These are phyloP conservation scores for Oscheius sp. DNA, from an alignment of 2,888 invertebrate genomes.

Conservation along the genomic window DNA sequence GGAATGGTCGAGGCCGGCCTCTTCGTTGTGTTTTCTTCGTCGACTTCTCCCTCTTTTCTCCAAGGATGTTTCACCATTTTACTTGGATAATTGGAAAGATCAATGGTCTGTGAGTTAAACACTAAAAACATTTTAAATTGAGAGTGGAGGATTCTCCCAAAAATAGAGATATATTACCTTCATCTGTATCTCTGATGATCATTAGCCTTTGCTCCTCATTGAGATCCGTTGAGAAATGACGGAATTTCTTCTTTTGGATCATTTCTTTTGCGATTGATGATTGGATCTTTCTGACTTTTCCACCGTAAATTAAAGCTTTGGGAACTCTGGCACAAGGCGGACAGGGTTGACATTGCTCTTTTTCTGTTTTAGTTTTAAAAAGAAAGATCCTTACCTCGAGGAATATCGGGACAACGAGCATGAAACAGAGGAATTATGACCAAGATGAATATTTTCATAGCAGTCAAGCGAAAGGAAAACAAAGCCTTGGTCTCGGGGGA, in stretches of 20 bases:
- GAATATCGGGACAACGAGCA: not conserved
- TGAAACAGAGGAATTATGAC: not conserved
- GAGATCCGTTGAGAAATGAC: not conserved
- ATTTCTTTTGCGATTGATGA: not conserved
- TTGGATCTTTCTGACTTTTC: not conserved
- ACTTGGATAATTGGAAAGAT: not conserved
- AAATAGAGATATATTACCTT: not conserved
- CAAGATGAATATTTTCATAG: no score
- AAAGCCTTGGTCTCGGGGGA: not conserved
- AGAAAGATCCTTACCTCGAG: not conserved
- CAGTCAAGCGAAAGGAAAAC: not conserved
- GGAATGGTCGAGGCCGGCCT: not conserved
- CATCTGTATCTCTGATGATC: conserved; percentile 1
- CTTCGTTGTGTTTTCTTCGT: not conserved
- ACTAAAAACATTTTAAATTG: no score
- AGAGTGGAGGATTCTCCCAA: not conserved
- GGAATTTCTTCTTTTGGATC: not conserved
- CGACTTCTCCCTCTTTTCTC: not conserved
- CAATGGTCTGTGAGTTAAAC: not conserved
- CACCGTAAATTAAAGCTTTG: not conserved
- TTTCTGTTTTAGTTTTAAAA: not conserved
- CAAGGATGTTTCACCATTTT: not conserved
- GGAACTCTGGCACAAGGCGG: not conserved
- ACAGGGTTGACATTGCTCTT: not conserved
- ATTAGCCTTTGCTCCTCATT: not conserved